phyloP scores from a whole-genome alignment of 2,113 vertebrate genomes.

The Equus quagga region DNA sequence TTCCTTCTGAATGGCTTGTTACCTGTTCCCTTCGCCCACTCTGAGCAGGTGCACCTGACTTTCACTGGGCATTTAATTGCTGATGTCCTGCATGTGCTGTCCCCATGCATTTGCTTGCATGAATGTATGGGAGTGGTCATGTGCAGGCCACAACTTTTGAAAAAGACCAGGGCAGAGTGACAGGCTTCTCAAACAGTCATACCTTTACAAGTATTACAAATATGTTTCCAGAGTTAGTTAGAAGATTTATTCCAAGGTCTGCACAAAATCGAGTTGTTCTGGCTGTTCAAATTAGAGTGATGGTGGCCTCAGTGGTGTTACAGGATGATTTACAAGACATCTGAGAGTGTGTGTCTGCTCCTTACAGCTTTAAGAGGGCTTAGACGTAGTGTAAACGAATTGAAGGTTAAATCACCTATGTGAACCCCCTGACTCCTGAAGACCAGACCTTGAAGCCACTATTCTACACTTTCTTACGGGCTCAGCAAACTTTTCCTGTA shows the following conservation, averaged over 20 bases:
- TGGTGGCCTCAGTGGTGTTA: not conserved
- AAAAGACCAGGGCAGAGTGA: not conserved
- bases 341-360: not conserved
- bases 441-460: not conserved
- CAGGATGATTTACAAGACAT: not conserved
- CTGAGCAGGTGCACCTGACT: not conserved
- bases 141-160: not conserved
- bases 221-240: not conserved
- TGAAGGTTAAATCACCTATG: not conserved
- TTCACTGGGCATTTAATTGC: not conserved
- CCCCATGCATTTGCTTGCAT: fast-evolving
- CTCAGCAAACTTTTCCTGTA: not conserved
- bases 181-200: not conserved
- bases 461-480: not conserved
- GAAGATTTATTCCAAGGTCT: slow-evolving; percentile 25
- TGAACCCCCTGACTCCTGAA: not conserved
- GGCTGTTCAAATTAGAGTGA: not conserved
- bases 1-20: not conserved
- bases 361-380: not conserved
- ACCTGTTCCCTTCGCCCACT: not conserved
- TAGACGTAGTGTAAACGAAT: not conserved
- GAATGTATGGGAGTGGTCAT: not conserved
- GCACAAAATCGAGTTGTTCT: not conserved
- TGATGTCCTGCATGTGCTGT: not conserved
- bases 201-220: not conserved